Base-by-base conservation (phyloP, 2,888 invertebrate genomes). In the Napeogenes sylphis region DNA sequence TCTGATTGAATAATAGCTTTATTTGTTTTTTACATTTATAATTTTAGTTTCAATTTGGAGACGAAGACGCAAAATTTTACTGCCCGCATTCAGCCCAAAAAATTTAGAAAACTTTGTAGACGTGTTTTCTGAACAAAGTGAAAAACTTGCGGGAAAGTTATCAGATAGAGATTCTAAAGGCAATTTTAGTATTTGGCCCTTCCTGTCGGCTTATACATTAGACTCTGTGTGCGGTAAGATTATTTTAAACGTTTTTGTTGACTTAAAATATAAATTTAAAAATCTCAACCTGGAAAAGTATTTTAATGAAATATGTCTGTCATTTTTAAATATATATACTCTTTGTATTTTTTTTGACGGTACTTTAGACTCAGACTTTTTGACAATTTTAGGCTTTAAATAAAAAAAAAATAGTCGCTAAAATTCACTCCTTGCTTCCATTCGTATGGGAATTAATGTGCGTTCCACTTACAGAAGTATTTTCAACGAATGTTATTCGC, bases 71-170 rank as follows among this genome's bases (percentile, higher is more conserved):
- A 94, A 93, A 78, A 80, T 93, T 62, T 77, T 94, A 58, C 90
- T 93, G 35, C 94, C 94, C 35, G 92, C 93, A 0, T 94, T 94
- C 74, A 94, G 93, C 73, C 94, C 93, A 65, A 93, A 91, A 76
- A 92, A 94, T 64, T 82, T 94, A n/a, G 92, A 94, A 65, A 91
- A 87, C 59, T 94, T 94, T 71, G 85, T 94, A 2, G 87, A 91
- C 2, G 88, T 94, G 0, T 94, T 94, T 78, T 88, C 92, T 45
- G 91, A 92, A 65, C 93, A 94, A 74, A 85, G 92, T 51, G 77
- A 83, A 12, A 86, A 87, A 55, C 75, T 95, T 66, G 75, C 83
- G 0, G 72, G 89, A 4, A 83, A 81, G 42, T 75, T 94, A 38
- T 68, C 68, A 6, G 47, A 61, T 0, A 54, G 53, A 10, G 69